Conservation (phyloP, 2,797 vertebrate species). For the Sebastolobus alascanus region DNA sequence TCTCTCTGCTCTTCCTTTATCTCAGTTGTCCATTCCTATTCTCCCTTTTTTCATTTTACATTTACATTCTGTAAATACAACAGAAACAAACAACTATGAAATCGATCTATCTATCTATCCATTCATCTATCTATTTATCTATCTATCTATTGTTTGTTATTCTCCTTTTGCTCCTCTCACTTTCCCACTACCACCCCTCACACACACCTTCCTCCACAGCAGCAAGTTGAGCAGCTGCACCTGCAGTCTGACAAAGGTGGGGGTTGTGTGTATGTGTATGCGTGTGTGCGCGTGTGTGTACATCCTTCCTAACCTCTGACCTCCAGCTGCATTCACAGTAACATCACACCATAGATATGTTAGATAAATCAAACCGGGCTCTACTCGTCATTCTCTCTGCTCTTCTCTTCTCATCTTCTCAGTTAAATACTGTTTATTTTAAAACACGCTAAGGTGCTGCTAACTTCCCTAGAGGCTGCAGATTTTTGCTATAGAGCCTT, state of each 20-base stretch:
- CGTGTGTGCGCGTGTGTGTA: slow-evolving; percentile 26
- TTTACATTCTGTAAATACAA: slow-evolving; percentile 6
- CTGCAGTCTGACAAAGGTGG: slow-evolving; percentile 31
- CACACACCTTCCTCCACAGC: neutral
- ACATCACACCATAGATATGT: neutral
- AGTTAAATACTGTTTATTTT: neutral
- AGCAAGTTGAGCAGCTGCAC: slow-evolving; percentile 20
- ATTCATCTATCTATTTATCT: neutral
- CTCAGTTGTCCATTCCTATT: slow-evolving; percentile 12
- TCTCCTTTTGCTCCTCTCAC: neutral
- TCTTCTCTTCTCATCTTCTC: no score
- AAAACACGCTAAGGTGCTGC: neutral
- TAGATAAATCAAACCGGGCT: neutral
- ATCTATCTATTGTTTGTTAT: neutral
- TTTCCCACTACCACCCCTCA: no score
- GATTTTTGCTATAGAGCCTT: neutral
- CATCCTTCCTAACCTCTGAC: slow-evolving; percentile 19
- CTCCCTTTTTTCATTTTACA: neutral
- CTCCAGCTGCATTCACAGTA: slow-evolving; percentile 23
- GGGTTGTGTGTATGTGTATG: neutral
- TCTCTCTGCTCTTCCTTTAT: slow-evolving; percentile 20
- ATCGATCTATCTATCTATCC: neutral
- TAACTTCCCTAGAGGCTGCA: neutral
- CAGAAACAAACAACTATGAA: neutral
- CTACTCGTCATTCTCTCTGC: neutral